Conservation (phyloP, 2,113 vertebrate genomes). For the Sceloporus tristichus region DNA sequence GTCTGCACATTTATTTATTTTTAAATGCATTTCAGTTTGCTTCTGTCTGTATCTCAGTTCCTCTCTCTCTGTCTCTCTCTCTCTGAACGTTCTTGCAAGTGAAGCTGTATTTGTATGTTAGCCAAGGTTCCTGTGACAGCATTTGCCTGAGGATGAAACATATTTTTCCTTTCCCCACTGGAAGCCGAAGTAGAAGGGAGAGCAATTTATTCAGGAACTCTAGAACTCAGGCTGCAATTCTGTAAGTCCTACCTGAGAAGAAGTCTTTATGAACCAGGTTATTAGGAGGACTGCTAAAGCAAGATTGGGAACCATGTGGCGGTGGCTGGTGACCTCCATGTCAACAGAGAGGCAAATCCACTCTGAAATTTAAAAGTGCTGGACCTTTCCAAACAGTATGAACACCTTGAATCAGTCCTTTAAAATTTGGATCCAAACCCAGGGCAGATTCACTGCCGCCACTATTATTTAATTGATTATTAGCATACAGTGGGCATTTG, state of each 20-base stretch:
- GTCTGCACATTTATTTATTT: slow-evolving; percentile 23
- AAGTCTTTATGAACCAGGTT: not conserved
- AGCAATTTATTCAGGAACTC: not conserved
- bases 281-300: not conserved
- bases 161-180: not conserved
- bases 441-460: too few species aligned
- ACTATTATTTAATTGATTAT: too few species aligned
- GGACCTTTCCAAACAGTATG: too few species aligned
- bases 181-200: not conserved
- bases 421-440: too few species aligned
- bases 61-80: not conserved
- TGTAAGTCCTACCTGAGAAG: not conserved
- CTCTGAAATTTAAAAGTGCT: too few species aligned
- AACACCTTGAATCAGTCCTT: too few species aligned
- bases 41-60: not conserved
- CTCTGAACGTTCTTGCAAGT: not conserved
- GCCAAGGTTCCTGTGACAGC: slow-evolving; percentile 48
- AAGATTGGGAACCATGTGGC: not conserved
- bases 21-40: not conserved
- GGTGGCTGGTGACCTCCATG: too few species aligned
- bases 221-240: too few species aligned
- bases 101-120: slow-evolving; percentile 13
- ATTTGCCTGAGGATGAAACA: slow-evolving; percentile 37
- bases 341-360: too few species aligned
- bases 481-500: too few species aligned